Evolutionary conservation across 2,113 vertebrate species (phyloP).

Genomic region (Nasalis larvatus): DNA sequence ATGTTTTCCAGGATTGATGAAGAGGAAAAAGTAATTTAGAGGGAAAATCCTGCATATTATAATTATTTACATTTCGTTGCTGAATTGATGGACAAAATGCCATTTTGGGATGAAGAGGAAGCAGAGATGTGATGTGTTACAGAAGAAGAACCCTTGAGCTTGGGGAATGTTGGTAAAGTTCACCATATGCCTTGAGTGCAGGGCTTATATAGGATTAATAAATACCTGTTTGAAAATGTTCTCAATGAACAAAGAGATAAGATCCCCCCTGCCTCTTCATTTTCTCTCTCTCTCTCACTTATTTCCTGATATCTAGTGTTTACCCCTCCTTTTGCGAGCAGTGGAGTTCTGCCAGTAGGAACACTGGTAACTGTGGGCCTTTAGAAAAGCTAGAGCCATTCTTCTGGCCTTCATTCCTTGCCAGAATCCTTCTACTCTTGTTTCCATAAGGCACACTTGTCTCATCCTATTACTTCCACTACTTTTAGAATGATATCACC

Average conservation of each 20-base stretch:
- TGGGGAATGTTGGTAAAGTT: not conserved
- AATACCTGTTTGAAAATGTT: not conserved
- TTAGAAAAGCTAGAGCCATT: conserved; percentile 33
- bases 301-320: conserved; percentile 6
- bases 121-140: conserved; percentile 2
- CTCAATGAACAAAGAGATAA: not conserved
- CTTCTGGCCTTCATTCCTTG: conserved; percentile 47
- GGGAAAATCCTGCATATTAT: not conserved
- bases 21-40: not conserved
- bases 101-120: conserved; percentile 13
- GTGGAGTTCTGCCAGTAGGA: conserved; percentile 50
- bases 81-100: not conserved
- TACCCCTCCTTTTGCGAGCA: not conserved
- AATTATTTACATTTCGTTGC: conserved; percentile 9
- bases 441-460: conserved; percentile 70
- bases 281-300: not conserved
- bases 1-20: not conserved
- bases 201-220: conserved; percentile 24
- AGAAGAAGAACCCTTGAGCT: not conserved
- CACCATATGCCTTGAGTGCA: not conserved
- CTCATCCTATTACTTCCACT: conserved; percentile 71
- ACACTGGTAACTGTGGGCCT: conserved; percentile 18
- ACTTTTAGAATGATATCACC: conserved; percentile 66
- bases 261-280: not conserved
- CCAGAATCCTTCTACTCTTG: conserved; percentile 60